Evolutionary conservation across 2,888 invertebrate genomes (phyloP).

Genomic region (Sinopyrophorus schimmeli): DNA sequence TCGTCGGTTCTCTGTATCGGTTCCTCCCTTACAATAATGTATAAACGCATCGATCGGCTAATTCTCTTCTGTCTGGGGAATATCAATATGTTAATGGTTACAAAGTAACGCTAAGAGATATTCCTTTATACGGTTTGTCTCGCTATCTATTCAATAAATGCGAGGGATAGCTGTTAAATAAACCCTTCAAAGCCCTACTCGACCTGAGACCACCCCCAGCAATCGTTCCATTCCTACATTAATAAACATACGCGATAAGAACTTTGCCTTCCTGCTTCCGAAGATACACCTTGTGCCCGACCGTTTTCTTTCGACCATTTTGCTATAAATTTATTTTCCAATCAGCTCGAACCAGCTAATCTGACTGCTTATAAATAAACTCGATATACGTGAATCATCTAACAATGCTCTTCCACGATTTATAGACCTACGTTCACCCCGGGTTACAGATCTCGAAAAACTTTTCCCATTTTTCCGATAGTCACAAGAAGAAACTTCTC

Average conservation of each 20-base stretch:
- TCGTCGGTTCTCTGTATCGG: conserved; percentile 24
- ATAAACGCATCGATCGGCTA: conserved; percentile 40
- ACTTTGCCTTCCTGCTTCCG: no score
- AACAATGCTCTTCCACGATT: no score
- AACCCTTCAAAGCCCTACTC: conserved; percentile 57
- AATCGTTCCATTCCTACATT: conserved; percentile 36
- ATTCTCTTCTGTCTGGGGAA: conserved; percentile 46
- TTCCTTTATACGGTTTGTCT: conserved; percentile 53
- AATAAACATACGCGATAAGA: no score
- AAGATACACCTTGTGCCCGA: no score
- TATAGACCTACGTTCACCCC: no score
- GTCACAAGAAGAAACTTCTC: no score
- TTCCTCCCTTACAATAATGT: conserved; percentile 26
- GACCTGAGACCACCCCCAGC: conserved; percentile 55
- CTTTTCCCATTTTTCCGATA: no score
- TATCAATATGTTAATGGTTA: conserved; percentile 54
- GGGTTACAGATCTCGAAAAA: no score
- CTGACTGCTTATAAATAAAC: conserved; percentile 40
- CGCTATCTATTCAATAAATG: conserved; percentile 56
- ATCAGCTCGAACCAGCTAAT: conserved; percentile 38
- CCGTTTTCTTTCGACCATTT: conserved; percentile 1
- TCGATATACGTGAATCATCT: no score
- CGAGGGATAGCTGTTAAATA: conserved; percentile 55
- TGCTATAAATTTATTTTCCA: no score
- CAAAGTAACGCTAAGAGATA: conserved; percentile 54